Evolutionary conservation across 2,797 vertebrate species (phyloP), one percentile per base, ranked within the genome.

Genomic region (Argentina silus): DNA sequence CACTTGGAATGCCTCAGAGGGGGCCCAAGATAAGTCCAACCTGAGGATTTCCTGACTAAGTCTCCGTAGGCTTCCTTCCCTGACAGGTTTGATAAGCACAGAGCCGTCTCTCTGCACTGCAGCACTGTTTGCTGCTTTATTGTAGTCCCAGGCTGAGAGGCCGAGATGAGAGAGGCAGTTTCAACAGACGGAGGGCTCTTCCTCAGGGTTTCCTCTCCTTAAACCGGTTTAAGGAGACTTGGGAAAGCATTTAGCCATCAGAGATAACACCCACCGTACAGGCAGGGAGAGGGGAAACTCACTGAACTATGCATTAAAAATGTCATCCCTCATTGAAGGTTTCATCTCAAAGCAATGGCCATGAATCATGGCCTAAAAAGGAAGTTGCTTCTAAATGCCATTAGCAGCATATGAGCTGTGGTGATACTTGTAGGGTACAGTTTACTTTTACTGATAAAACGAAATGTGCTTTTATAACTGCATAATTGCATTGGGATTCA

Each of bases 131-230:
- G 60, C 23, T 60, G 14, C 36, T 63, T 23, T 47, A 68, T n/a
- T 72, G 19, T 57, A 17, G 70, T 56, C 27, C 53, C 23, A 61
- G 62, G 68, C 53, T 51, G 62, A 45, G 7, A 55, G 44, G 50
- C n/a, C 23, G 57, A 21, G 59, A 61, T 67, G 60, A 78, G 43
- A 69, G 43, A 60, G 61, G 27, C 73, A 19, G 53, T 45, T 59
- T 59, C 23, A 5, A 50, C 21, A 11, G 36, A 70, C 44, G 44
- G 8, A 57, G 61, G 19, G 53, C 56, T 73, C 42, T n/a, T 3
- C 14, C 44, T 19, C n/a, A 19, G 53, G 50, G 70, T 23, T n/a
- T 3, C n/a, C 44, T 19, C n/a, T 67, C 42, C 15, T 63, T 65
- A 11, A 42, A 47, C 43, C 53, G 43, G 57, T 11, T 23, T 60